Conservation (phyloP, 2,113 vertebrate genomes). For the Apus apus region DNA sequence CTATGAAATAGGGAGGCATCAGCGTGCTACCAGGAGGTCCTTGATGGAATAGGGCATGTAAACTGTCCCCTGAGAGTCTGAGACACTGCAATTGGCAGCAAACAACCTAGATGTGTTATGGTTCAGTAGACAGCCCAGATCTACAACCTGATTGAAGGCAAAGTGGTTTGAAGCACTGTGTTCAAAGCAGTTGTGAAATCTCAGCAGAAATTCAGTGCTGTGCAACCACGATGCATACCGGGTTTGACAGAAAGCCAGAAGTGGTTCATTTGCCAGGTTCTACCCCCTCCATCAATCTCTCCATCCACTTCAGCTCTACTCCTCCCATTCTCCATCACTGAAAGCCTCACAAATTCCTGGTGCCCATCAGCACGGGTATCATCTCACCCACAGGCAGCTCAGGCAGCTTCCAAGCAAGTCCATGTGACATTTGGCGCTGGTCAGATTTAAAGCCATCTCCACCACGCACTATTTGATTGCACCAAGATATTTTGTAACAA, state of each 20-base stretch:
- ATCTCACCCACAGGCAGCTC: slow-evolving; percentile 10
- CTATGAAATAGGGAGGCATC: background rate
- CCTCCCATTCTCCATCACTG: background rate
- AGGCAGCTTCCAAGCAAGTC: background rate
- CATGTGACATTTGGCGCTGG: slow-evolving; percentile 52
- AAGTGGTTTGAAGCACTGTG: background rate
- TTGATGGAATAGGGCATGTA: rapidly evolving
- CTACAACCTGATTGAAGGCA: background rate
- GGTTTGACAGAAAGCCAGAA: background rate
- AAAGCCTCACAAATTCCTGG: background rate
- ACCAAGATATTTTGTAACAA: slow-evolving; percentile 69
- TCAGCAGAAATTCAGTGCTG: background rate
- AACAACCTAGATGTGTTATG: background rate
- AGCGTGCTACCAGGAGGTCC: background rate
- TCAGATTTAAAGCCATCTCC: slow-evolving; percentile 48
- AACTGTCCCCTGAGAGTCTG: background rate
- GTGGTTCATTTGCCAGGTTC: background rate
- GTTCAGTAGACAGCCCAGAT: background rate
- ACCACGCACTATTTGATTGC: slow-evolving; percentile 60
- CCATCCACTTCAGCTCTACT: background rate
- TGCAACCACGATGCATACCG: background rate
- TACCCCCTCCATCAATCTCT: background rate
- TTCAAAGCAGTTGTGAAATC: background rate
- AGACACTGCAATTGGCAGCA: background rate
- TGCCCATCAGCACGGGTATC: slow-evolving; percentile 25